Base-by-base conservation (phyloP, 2,888 invertebrate species). In the Dryocosmus kuriphilus region DNA sequence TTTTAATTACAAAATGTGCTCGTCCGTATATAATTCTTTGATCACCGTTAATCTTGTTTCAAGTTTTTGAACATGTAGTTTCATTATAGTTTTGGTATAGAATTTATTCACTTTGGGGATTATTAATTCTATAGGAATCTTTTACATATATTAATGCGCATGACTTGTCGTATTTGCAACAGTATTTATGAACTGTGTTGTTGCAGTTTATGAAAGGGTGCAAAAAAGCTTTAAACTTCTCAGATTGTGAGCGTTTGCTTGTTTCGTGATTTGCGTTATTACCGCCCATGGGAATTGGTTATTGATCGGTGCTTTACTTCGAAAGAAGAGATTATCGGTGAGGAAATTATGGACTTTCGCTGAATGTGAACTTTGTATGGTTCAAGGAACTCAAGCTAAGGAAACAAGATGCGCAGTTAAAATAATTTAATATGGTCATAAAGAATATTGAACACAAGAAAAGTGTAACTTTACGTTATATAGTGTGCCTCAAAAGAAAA, bases 191-290 rank as follows among this genome's bases (percentile, higher is more conserved):
- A 38, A 9, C 11, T 38, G 5, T 14, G 2, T 24, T 46, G 27
- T 19, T 46, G 24, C 14, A 32, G 30, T 51, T n/a, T 51, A 41
- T 30, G 22, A 67, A 19, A 16, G 46, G 19, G 30, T 30, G 51
- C 9, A 71, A 46, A 30, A 51, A 51, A 71, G 30, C 51, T 71
- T 51, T 30, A 71, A 71, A n/a, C 11, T 51, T 55, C 30, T 51
- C 11, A 46, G 30, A 46, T 46, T 55, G 30, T 14, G n/a, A 71
- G 51, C 30, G n/a, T 71, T 71, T 71, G 51, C 71, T 30, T 71
- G 71, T 71, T 71, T 46, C 19, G 71, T 71, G 51, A 71, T 71
- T 51, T 71, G 51, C 71, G 71, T 71, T 71, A 71, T 51, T 71
- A 71, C n/a, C 71, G 51, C 32, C 11, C 51, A 22, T 46, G 32